Evolutionary conservation across 2,797 vertebrate genomes (phyloP).

Genomic region (Sebastes ruberrimus): DNA sequence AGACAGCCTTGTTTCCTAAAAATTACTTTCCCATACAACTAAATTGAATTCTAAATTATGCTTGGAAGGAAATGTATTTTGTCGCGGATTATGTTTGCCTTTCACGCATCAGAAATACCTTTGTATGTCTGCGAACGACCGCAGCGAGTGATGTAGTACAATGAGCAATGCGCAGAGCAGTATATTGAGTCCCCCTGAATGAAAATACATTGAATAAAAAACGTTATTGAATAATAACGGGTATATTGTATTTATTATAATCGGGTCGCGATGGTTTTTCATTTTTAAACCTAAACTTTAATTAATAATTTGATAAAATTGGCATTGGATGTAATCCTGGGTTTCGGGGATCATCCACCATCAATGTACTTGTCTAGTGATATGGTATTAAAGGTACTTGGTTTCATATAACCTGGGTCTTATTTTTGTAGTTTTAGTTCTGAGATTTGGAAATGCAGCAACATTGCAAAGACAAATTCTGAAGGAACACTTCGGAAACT

Average conservation of each 20-base stretch:
- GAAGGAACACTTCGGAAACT: background rate
- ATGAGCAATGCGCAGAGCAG: background rate
- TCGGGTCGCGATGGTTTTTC: background rate
- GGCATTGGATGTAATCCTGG: background rate
- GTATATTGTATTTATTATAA: background rate
- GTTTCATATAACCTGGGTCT: background rate
- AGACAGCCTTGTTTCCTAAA: background rate
- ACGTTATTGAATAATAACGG: background rate
- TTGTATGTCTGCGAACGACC: too few species aligned
- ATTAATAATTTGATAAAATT: background rate
- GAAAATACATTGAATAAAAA: background rate
- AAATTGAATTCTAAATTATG: background rate
- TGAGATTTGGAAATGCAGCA: background rate
- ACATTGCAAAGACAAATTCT: background rate
- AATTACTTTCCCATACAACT: background rate
- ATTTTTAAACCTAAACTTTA: too few species aligned
- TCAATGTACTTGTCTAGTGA: background rate
- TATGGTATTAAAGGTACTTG: background rate
- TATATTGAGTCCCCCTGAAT: background rate
- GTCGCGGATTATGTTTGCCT: background rate
- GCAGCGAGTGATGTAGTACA: background rate
- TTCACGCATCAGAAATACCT: background rate
- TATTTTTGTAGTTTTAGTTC: background rate
- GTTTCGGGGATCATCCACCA: background rate
- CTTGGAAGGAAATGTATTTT: background rate